Base-by-base conservation (phyloP, 2,797 vertebrate genomes). In the Danionella dracula region DNA sequence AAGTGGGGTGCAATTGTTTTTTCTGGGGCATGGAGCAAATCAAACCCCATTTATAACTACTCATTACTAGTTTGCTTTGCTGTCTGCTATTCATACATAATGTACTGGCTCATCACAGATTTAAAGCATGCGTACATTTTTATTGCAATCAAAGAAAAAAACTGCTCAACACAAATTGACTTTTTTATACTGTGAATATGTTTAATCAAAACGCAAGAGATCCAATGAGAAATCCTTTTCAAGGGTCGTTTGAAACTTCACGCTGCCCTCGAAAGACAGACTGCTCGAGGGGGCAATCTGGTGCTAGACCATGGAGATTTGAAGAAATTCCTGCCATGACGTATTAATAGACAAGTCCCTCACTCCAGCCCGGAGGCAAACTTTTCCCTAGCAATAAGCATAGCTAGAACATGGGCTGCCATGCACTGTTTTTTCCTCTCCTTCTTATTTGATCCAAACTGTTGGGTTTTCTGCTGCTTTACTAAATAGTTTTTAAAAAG, bases 151-250 rank as follows among this genome's bases (percentile, higher is more conserved):
- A 62, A 35, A 50, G 4, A 8, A 9, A 4, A 8, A 37, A 27
- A 23, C 32, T 5, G 10, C 1, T 40, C n/a, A 23, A 56, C 56
- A 57, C 34, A 66, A 66, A n/a, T n/a, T 66, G 38, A 37, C 29
- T 19, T 35, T 53, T 56, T 41, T 32, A 35, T 40, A n/a, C 34
- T 49, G 34, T 59, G 54, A 66, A 21, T 38, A 66, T 60, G 19
- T 66, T 66, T 66, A 21, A 59, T 54, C 41, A 31, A 35, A 66
- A 68, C 56, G 34, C 42, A 37, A 40, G 31, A 48, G 35, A 17
- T 50, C 50, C 20, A 60, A 56, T 50, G 53, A 60, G 56, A 51
- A 65, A 50, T 60, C 54, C 21, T 50, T 68, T 70, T 55, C 55
- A 49, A 65, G 53, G 55, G 55, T 61, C 40, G 20, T 66, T 66